Evolutionary conservation across 2,797 vertebrate species (phyloP), one percentile per base, ranked within the genome.

Genomic region (Artibeus lituratus): DNA sequence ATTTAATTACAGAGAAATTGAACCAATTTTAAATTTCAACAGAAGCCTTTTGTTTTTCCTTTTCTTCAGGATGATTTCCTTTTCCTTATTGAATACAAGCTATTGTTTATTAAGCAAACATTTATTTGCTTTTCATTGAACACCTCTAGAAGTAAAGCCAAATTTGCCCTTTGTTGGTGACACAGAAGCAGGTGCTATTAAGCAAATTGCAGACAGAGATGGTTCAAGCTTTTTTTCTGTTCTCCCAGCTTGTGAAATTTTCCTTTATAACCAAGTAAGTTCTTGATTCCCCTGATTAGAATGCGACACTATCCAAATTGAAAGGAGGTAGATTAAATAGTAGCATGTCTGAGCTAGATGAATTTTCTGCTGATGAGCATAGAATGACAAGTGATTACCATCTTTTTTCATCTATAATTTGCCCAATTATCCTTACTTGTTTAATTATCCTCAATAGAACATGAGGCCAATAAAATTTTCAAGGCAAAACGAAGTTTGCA

Each of bases 381-480:
- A 84, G 96, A 97, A 97, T 74, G 95, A 95, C 59, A 95, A 21
- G 97, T 26, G 2, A 96, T 86, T 96, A 24, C 24, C 10, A 81
- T 73, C 2, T 83, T 94, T 91, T 96, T 92, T 87, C 42, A 91
- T 95, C 90, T 96, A 24, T 94, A 78, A 85, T 96, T 94, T 87
- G 47, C 24, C 77, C 90, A 93, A 96, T 97, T 97, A 96, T 96
- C 90, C 74, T 96, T 67, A 86, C 94, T 96, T 96, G 93, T 92
- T 90, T 96, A 94, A 97, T 97, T 97, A 76, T 94, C 62, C 44
- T 93, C 15, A 37, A 22, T 83, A 90, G 95, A 96, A 96, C 90
- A 93, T 91, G 89, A 97, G 51, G 92, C 83, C 93, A 93, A 76
- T 96, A 86, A 95, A 91, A 89, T 76, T 97, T 91, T 92, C 65